Base-by-base conservation (phyloP, 2,888 invertebrate species). In the Xanthia togata region DNA sequence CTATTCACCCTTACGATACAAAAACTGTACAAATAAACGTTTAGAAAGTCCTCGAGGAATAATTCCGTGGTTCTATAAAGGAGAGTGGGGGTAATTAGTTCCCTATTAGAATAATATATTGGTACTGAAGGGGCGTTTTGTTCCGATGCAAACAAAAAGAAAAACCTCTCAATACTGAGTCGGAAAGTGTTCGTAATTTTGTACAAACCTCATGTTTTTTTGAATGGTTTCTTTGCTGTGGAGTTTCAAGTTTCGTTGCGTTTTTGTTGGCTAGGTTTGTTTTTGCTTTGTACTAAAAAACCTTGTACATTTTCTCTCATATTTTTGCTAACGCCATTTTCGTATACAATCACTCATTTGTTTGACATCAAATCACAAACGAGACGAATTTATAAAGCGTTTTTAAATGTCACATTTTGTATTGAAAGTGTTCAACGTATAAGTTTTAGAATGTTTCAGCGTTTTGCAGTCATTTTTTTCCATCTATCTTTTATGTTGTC, bases 31-130 rank as follows among this genome's bases (percentile, higher is more conserved):
- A 82, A 79, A 80, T 71, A 75, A 85, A 86, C 76, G 75, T 78
- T 79, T 78, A 77, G 86, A 84, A 81, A 69, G 69, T 93, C 93
- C 93, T 93, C 90, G 84, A 94, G 93, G 93, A 91, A 92, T 91
- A 93, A 92, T 95, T 93, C 92, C 90, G 93, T 92, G 92, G 93
- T 93, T 90, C 92, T 93, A 90, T 91, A 92, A 94, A 92, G 90
- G 90, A 91, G 93, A 90, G 89, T 91, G 92, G 90, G 91, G 89
- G 92, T 94, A 96, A 95, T 96, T 96, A 95, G 93, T 95, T 94
- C 91, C 89, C 94, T 92, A 95, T 95, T 95, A 94, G 91, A 89
- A 85, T 93, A 94, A 95, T 95, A 94, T 94, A 86, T 84, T 85
- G 79, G 76, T 74, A 74, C 70, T 76, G 82, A 81, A 63, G 70